Conservation (phyloP, 2,113 vertebrate genomes). For the Phycodurus eques region DNA sequence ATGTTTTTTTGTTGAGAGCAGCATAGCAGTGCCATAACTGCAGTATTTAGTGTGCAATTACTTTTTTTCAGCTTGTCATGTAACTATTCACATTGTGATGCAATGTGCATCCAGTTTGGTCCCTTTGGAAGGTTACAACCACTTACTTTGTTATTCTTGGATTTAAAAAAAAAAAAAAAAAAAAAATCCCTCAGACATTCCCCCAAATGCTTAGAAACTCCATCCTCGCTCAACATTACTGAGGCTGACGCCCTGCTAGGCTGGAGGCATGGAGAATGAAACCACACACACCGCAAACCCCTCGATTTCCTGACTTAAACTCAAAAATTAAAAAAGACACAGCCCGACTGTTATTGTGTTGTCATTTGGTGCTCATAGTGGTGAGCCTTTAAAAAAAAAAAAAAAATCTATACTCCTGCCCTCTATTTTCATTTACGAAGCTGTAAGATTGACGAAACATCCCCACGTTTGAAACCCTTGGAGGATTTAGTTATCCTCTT, state of each 20-base stretch:
- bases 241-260: constrained; percentile 56
- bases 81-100: constrained; percentile 7
- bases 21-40: not conserved
- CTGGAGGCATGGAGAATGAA: constrained; percentile 43
- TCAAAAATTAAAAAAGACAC: constrained; percentile 20
- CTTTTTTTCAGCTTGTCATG: constrained; percentile 1
- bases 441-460: constrained; percentile 39
- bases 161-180: constrained; percentile 14
- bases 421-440: constrained; percentile 23
- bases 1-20: not conserved
- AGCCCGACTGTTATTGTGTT: constrained; percentile 24
- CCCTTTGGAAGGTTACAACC: constrained; percentile 1
- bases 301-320: constrained; percentile 40
- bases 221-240: constrained; percentile 65
- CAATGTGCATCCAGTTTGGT: not conserved
- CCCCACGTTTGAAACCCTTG: constrained; percentile 34
- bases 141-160: constrained; percentile 30
- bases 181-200: constrained; percentile 13
- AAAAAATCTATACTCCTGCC: constrained; percentile 29
- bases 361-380: constrained; percentile 6
- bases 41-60: not conserved
- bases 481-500: constrained; percentile 44
- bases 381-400: constrained; percentile 12
- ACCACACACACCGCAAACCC: constrained; percentile 51
- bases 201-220: constrained; percentile 54